Conservation (phyloP, 92 coral and sea anemone species). For the Zoanthus sociatus region DNA sequence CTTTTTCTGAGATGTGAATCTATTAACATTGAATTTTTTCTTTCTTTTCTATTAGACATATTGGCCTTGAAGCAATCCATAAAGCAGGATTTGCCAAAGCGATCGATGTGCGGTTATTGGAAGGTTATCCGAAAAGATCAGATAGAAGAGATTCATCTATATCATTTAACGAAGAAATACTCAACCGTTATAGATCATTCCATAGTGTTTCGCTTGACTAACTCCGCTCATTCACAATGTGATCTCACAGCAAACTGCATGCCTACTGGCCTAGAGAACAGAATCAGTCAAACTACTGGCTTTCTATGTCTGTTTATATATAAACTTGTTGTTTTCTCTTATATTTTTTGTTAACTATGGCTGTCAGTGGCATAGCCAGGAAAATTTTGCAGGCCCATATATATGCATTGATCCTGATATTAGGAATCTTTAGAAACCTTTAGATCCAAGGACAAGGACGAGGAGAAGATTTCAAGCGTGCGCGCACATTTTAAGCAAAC, state of each 20-base stretch:
- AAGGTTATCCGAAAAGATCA: conserved; percentile 76
- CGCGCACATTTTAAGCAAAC: too few species aligned
- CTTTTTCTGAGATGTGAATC: neutral
- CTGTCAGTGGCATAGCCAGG: too few species aligned
- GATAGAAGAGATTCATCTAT: conserved; percentile 50
- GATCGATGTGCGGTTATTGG: conserved; percentile 85
- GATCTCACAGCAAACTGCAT: neutral
- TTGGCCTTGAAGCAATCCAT: conserved; percentile 89
- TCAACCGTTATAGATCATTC: conserved; percentile 54
- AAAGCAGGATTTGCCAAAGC: conserved; percentile 83
- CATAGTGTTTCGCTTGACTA: neutral
- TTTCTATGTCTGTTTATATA: too few species aligned
- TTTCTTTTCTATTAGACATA: conserved; percentile 66
- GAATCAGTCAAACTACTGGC: neutral
- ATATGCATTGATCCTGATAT: too few species aligned
- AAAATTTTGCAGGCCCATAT: too few species aligned
- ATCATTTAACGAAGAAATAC: conserved; percentile 16
- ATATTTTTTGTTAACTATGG: too few species aligned
- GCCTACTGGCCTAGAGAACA: too few species aligned
- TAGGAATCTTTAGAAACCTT: too few species aligned
- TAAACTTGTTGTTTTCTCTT: too few species aligned
- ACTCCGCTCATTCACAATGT: neutral
- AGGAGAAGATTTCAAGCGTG: too few species aligned
- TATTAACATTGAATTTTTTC: neutral
- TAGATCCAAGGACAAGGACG: too few species aligned